Base-by-base conservation (phyloP, 2,888 invertebrate species). In the Agriopis leucophaearia region DNA sequence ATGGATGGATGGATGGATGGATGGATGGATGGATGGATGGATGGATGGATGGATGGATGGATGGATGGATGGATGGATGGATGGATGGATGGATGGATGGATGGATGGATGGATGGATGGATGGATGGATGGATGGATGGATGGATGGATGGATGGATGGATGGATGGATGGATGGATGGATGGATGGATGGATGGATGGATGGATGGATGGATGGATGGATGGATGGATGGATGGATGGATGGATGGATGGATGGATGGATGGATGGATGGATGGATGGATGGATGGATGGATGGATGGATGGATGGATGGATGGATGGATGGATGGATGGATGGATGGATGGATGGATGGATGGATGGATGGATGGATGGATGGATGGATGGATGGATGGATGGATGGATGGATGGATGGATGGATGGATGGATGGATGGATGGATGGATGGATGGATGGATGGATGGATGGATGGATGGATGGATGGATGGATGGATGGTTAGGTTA, bases 1-100 rank as follows among this genome's bases (percentile, higher is more conserved):
- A 42, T 42, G 42, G 42, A 42, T 42, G 42, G 42, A 42, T 42
- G 42, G 42, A 42, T 42, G 42, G 42, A 42, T 42, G 42, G 42
- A 42, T 42, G 42, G 42, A 42, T 42, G 42, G 42, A 42, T 42
- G 42, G 42, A 42, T 42, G 42, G 42, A 42, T 42, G 42, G 42
- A 42, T 42, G 42, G 42, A 42, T 42, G 42, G 42, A 42, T 42
- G 42, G 42, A 42, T 42, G 42, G 42, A 42, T 42, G 42, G 42
- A 42, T 42, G 42, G 42, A 42, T 42, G 42, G 42, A 42, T 42
- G 42, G 42, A 42, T 42, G 42, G 42, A 42, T 42, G 42, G 42
- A 42, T 42, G 42, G 42, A 42, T 42, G 42, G 42, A 42, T 42
- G 42, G 42, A 42, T 42, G 42, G 42, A 42, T 42, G 42, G 42